These are phyloP conservation scores for Dugesia japonica DNA, from an alignment of 2,888 invertebrate genomes.

Conservation along the genomic window DNA sequence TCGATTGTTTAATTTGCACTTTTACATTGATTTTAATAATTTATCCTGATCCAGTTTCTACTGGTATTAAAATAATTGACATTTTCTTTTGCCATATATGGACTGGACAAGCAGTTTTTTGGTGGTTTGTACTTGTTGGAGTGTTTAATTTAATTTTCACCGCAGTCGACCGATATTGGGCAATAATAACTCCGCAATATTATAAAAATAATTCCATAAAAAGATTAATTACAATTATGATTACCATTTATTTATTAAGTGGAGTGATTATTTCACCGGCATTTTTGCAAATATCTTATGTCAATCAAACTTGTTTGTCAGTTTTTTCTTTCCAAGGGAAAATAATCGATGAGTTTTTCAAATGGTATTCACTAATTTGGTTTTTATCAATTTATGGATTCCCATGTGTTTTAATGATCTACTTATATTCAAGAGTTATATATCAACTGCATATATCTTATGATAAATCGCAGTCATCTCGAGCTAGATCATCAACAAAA, in stretches of 20 bases:
- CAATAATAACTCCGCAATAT: conserved; percentile 3
- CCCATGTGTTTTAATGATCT: not conserved
- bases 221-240: not conserved
- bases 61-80: not conserved
- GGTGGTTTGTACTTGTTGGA: not conserved
- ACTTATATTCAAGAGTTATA: not conserved
- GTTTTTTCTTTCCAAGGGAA: not conserved
- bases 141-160: not conserved
- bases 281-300: not conserved
- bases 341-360: not conserved
- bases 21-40: not conserved
- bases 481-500: not conserved
- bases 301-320: not conserved
- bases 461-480: not conserved
- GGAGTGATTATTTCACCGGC: not conserved
- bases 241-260: not conserved
- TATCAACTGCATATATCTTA: not conserved
- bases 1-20: not conserved
- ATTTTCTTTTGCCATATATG: not conserved
- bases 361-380: not conserved
- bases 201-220: not conserved
- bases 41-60: not conserved
- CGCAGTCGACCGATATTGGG: not conserved
- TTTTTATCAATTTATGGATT: not conserved
- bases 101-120: not conserved